Evolutionary conservation across 2,797 vertebrate genomes (phyloP), one percentile per base, ranked within the genome.

Genomic region (Ctenochaetus hawaiiensis): DNA sequence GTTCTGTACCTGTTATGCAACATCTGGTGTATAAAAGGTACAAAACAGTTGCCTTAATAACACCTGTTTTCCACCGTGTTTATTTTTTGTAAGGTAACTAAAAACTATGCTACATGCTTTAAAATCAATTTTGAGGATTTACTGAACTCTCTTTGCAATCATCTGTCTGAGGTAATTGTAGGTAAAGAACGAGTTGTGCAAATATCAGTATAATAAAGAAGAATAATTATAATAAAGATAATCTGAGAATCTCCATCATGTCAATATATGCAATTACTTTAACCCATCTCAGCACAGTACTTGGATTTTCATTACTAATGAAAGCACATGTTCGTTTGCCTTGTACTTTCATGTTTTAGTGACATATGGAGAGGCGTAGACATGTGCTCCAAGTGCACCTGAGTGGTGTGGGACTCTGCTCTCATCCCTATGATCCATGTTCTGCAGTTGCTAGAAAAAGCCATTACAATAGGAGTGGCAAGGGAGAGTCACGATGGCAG

Each of bases 371-470:
- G 61, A 49, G 68, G 67, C 34, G 63, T 74, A 77, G 72, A 79
- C 84, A 80, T 78, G 77, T 82, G 77, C 67, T 84, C 77, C 63
- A 67, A 74, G 78, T 64, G 67, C 71, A 89, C 78, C 84, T 77
- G 74, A 84, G 75, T 67, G 64, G 48, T 82, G 77, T 70, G 75
- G 47, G 37, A 16, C 73, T 72, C 69, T 52, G 60, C 75, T 88
- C 85, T 87, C 85, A 85, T 84, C 73, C 67, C 59, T 72, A 16
- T 57, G 75, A 68, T 74, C 78, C 83, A 77, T 81, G 82, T 84
- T 87, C 63, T 52, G 68, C 69, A 67, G 77, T 57, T 61, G 51
- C 60, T 72, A 69, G 75, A 90, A 67, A 73, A 78, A 88, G 80
- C 45, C 72, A 66, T 85, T 81, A 85, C 58, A 81, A 68, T 49